phyloP scores from a whole-genome alignment of 2,113 vertebrate species.

The Ranitomeya imitator region DNA sequence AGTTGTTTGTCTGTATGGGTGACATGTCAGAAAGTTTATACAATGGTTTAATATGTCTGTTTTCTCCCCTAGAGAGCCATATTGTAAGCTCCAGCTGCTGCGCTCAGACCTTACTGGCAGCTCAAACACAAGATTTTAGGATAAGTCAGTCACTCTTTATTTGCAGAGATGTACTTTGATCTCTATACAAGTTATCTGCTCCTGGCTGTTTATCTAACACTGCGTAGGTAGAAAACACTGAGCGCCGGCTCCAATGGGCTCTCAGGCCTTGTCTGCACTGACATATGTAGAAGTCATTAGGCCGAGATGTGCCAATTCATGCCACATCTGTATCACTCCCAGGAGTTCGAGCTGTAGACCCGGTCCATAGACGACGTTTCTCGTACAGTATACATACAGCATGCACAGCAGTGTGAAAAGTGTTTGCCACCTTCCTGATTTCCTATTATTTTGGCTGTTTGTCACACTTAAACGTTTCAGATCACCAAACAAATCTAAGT shows the following conservation, averaged over 20 bases:
- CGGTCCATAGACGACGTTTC: not conserved
- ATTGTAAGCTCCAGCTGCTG: constrained; percentile 40
- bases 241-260: not conserved
- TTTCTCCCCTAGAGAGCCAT: constrained; percentile 22
- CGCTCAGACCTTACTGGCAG: constrained; percentile 33
- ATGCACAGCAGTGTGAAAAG: not conserved
- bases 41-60: constrained; percentile 10
- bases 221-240: constrained; percentile 26
- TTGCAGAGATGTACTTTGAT: constrained; percentile 43
- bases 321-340: not conserved
- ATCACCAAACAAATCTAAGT: no score
- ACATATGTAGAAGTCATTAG: constrained; percentile 40
- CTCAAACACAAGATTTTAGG: constrained; percentile 37
- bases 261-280: constrained; percentile 7
- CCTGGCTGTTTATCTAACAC: constrained; percentile 49
- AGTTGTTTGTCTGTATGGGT: not conserved
- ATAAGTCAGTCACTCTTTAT: not conserved
- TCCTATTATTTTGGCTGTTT: no score
- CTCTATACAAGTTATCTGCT: constrained; percentile 28
- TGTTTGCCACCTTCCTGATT: no score
- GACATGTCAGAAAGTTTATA: constrained; percentile 11
- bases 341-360: not conserved
- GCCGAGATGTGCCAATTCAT: not conserved
- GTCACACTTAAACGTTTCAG: no score
- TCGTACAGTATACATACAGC: not conserved